phyloP scores from a whole-genome alignment of 2,797 vertebrate genomes.

The Phalanger gymnotis region DNA sequence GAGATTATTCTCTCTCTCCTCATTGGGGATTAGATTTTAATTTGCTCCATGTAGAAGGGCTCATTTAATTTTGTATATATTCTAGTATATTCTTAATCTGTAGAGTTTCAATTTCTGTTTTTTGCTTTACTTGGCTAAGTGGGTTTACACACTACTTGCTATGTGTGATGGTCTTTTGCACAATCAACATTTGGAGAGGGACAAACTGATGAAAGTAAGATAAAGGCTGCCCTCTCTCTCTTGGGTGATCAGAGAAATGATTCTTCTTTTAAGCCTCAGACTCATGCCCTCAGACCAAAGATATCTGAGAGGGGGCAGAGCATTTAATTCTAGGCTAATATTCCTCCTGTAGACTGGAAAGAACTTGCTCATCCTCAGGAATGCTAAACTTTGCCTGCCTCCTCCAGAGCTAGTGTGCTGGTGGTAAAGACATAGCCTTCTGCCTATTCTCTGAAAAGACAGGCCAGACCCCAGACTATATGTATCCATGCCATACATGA shows the following conservation, averaged over 20 bases:
- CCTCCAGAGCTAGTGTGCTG: background rate
- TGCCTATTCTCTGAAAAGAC: background rate
- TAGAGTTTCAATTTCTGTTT: background rate
- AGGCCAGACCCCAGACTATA: background rate
- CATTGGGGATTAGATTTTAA: background rate
- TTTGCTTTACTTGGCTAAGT: background rate
- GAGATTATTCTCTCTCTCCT: background rate
- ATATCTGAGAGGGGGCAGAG: background rate
- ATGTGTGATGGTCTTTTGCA: background rate
- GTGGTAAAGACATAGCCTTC: background rate
- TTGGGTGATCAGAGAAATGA: background rate
- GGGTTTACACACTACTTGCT: background rate
- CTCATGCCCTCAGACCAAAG: background rate
- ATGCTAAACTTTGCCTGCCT: background rate
- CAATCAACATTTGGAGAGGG: background rate
- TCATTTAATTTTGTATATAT: background rate
- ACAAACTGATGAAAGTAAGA: background rate
- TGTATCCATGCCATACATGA: background rate
- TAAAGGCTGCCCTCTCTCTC: background rate
- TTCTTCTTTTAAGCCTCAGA: background rate
- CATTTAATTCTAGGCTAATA: background rate
- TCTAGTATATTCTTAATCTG: background rate
- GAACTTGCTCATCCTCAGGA: background rate
- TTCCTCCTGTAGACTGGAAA: background rate
- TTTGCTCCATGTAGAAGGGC: background rate